These are phyloP conservation scores for Hylaeus anthracinus DNA, from an alignment of 1,140 invertebrate genomes.

Conservation along the genomic window DNA sequence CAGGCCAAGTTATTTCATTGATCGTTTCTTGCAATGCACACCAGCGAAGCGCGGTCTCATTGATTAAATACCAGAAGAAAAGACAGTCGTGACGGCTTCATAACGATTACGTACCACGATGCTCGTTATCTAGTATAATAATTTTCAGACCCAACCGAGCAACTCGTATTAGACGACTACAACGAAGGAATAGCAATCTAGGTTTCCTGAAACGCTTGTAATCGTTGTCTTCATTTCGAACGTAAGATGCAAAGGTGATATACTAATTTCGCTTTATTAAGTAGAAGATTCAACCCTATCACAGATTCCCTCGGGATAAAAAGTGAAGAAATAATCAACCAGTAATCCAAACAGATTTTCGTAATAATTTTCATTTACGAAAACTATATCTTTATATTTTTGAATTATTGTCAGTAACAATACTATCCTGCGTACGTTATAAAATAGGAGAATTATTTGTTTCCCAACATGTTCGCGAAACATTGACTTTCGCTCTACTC, in stretches of 20 bases:
- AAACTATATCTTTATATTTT: too few species aligned
- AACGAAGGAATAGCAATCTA: slow-evolving; percentile 7
- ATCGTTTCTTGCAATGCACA: slow-evolving; percentile 19
- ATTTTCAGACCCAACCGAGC: slow-evolving; percentile 13
- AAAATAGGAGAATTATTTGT: not conserved
- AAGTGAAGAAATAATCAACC: too few species aligned
- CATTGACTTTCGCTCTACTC: slow-evolving; percentile 36
- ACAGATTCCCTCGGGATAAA: too few species aligned
- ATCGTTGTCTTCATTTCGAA: not conserved
- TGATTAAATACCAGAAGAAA: not conserved
- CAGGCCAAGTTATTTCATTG: slow-evolving; percentile 37
- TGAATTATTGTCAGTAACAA: too few species aligned
- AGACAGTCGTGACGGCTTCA: not conserved
- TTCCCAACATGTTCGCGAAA: not conserved
- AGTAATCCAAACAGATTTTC: too few species aligned
- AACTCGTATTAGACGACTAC: not conserved
- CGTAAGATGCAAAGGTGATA: not conserved
- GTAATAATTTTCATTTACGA: too few species aligned
- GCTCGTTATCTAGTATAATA: slow-evolving; percentile 17
- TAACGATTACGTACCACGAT: not conserved
- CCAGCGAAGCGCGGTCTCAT: not conserved
- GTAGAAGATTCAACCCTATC: too few species aligned
- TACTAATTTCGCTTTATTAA: too few species aligned
- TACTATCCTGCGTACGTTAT: not conserved
- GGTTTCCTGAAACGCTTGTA: slow-evolving; percentile 6